phyloP scores from a whole-genome alignment of 2,113 vertebrate genomes.

The Paralichthys olivaceus region DNA sequence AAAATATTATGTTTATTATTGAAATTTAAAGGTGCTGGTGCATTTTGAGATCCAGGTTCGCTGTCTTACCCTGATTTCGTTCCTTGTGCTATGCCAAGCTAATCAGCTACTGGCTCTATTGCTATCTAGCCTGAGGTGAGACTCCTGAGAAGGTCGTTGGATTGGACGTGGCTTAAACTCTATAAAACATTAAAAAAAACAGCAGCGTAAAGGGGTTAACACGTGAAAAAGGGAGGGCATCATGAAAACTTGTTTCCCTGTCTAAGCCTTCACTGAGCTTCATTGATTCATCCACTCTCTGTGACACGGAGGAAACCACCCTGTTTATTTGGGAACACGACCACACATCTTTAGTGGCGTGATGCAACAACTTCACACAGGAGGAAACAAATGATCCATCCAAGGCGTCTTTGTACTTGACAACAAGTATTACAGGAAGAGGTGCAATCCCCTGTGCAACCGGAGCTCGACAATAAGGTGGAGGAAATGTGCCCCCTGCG shows the following conservation, averaged over 20 bases:
- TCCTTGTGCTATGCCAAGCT: not conserved
- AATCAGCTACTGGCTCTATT: not conserved
- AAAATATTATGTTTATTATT: not conserved
- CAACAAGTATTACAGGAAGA: constrained; percentile 42
- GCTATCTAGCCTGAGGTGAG: too few species aligned
- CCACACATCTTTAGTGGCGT: constrained; percentile 18
- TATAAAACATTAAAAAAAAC: too few species aligned
- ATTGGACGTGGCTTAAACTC: too few species aligned
- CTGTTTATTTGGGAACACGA: not conserved
- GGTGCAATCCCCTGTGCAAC: constrained; percentile 31
- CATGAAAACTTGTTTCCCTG: too few species aligned
- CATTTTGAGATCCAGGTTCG: not conserved
- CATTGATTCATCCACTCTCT: not conserved
- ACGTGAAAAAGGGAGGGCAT: too few species aligned
- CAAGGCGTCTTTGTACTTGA: constrained; percentile 9
- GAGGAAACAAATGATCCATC: constrained; percentile 41
- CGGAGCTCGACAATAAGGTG: constrained; percentile 3
- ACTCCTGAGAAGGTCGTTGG: not conserved
- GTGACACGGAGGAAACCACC: not conserved
- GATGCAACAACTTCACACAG: constrained; percentile 49
- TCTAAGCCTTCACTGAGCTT: too few species aligned
- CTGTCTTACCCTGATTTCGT: not conserved
- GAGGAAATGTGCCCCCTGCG: constrained; percentile 25
- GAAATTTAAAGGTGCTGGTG: not conserved
- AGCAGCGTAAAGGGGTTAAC: too few species aligned